These are phyloP conservation scores for Caenorhabditis drosophilae DNA, from an alignment of 2,888 invertebrate species.

Conservation along the genomic window DNA sequence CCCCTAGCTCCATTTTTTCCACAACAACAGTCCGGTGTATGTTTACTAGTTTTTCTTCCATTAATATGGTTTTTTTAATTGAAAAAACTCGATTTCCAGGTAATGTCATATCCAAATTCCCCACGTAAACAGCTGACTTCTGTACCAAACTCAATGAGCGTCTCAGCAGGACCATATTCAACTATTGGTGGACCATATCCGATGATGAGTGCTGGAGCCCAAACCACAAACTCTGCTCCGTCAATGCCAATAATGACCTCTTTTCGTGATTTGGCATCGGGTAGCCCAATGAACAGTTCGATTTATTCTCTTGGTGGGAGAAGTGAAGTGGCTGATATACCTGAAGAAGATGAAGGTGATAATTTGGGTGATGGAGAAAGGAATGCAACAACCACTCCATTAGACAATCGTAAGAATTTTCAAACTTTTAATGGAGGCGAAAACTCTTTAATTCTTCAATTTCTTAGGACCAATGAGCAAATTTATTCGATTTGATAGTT, in stretches of 20 bases:
- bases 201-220: not conserved
- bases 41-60: no score
- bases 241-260: constrained; percentile 60
- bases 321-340: constrained; percentile 49
- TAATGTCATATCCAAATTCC: constrained; percentile 5
- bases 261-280: constrained; percentile 58
- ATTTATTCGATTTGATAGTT: constrained; percentile 56
- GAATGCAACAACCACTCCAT: constrained; percentile 1
- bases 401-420: not conserved
- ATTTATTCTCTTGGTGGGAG: constrained; percentile 48
- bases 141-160: constrained; percentile 1
- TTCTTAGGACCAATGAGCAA: constrained; percentile 42
- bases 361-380: constrained; percentile 1
- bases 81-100: constrained; percentile 1
- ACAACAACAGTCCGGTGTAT: constrained; percentile 16
- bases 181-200: not conserved
- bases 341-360: constrained; percentile 51
- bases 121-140: constrained; percentile 1
- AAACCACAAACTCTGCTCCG: constrained; percentile 4
- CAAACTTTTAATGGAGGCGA: not conserved
- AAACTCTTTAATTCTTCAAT: not conserved
- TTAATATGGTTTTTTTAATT: not conserved
- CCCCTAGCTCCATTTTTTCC: constrained; percentile 18
- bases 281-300: constrained; percentile 47
- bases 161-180: not conserved